These are phyloP conservation scores for Sandelia bainsii DNA, from an alignment of 2,797 vertebrate genomes.

Conservation along the genomic window DNA sequence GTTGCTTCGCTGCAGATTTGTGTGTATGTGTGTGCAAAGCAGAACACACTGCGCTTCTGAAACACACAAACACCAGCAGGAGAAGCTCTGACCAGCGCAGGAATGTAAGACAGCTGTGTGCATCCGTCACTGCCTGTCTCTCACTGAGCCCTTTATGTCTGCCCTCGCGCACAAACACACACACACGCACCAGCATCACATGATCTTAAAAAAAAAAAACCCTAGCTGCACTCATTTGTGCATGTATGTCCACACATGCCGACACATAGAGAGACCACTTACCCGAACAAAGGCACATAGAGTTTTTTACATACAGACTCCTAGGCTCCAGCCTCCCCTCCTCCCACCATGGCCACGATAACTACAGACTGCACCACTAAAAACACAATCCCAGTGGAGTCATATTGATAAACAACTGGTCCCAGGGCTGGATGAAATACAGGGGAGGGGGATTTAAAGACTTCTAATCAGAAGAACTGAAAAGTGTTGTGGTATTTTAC, in stretches of 20 bases:
- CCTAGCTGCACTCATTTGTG: conserved; percentile 22
- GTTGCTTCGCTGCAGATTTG: conserved; percentile 29
- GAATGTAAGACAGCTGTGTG: conserved; percentile 77
- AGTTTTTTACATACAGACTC: conserved; percentile 60
- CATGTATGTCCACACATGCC: conserved; percentile 37
- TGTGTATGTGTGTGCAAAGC: conserved; percentile 25
- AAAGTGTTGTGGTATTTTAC: conserved; percentile 10
- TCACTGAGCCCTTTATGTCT: conserved; percentile 59
- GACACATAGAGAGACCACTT: conserved; percentile 38
- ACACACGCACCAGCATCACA: conserved; percentile 37
- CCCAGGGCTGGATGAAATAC: conserved; percentile 34
- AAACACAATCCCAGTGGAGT: conserved; percentile 56
- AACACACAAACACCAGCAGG: conserved; percentile 21
- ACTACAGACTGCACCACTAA: conserved; percentile 55
- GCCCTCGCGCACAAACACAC: conserved; percentile 19
- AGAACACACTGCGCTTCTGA: conserved; percentile 10
- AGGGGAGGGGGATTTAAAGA: not conserved
- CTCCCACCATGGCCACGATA: conserved; percentile 48
- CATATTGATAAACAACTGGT: conserved; percentile 40
- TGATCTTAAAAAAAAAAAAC: conserved; percentile 17
- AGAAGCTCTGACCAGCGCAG: conserved; percentile 44
- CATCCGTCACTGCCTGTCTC: conserved; percentile 46
- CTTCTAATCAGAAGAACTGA: not conserved
- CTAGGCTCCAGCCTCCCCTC: conserved; percentile 58
- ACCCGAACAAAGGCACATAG: conserved; percentile 65